phyloP scores from a whole-genome alignment of 2,888 invertebrate genomes.

The Clunio marinus region DNA sequence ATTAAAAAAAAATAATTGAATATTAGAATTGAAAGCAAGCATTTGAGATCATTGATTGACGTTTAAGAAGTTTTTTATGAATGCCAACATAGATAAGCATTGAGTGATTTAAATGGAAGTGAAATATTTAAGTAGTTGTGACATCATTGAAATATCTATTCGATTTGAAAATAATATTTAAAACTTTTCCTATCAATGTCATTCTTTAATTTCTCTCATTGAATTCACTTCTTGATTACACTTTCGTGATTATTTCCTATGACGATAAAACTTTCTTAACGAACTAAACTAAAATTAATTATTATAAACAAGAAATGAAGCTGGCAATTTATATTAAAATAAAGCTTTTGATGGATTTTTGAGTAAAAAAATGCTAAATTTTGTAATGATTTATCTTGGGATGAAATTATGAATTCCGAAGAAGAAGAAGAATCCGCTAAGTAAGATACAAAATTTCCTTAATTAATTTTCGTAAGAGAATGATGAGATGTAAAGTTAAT shows the following conservation, averaged over 20 bases:
- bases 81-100: not conserved
- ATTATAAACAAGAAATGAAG: not conserved
- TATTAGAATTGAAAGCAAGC: not conserved
- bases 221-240: too few relatives aligned
- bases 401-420: too few relatives aligned
- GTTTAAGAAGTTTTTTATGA: conserved; percentile 1
- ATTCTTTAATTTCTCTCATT: too few relatives aligned
- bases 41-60: not conserved
- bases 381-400: not conserved
- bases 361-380: not conserved
- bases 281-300: not conserved
- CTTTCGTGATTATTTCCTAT: too few relatives aligned
- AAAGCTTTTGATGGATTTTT: conserved; percentile 8
- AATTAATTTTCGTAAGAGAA: too few relatives aligned
- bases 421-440: too few relatives aligned
- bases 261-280: not conserved
- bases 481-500: too few relatives aligned
- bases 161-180: too few relatives aligned
- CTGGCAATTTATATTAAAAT: conserved; percentile 12
- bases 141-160: not conserved
- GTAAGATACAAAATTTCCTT: too few relatives aligned
- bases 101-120: not conserved
- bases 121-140: not conserved
- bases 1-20: not conserved
- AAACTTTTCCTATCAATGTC: too few relatives aligned